Evolutionary conservation across 2,888 invertebrate species (phyloP), one percentile per base, ranked within the genome.

Genomic region (Drosophila eohydei): DNA sequence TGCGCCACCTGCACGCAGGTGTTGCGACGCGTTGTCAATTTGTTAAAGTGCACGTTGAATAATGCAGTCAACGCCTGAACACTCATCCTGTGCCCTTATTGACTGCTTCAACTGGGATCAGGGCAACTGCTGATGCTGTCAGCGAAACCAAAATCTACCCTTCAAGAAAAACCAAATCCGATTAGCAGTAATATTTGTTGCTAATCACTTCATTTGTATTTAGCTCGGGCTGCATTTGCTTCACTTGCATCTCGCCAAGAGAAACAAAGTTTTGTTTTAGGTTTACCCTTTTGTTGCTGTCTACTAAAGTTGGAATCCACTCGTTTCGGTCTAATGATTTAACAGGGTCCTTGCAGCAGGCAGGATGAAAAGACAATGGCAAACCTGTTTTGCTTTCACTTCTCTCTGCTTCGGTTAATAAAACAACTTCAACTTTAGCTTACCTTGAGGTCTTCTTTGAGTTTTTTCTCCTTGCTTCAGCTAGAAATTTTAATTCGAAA

Each of bases 21-120:
- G 57, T 34, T 57, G 44, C 38, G 43, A 32, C 30, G 38, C 56
- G 30, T 61, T 72, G 64, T 78, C 83, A 86, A 86, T 86, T 90
- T 88, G 70, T 86, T 74, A 78, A 78, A 86, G 90, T 86, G 89
- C 85, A 71, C 71, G 76, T 77, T 88, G 74, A 76, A 83, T 83
- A 75, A 86, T 80, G 73, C 73, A 80, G 67, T 40, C 65, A 60
- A 50, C 65, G 57, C 48, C 54, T 73, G 58, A 56, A 44, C 69
- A 51, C 16, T 43, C 54, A 11, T 54, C 28, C 59, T 57, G 34
- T 40, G 60, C 44, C 60, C 52, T 62, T 73, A 72, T 73, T 70
- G 66, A 60, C 60, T 60, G 67, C 21, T 71, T 52, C 62, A 75
- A 41, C 50, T 36, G 28, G 54, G 52, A 62, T 58, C 51, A 51